Conservation (phyloP, 2,797 vertebrate genomes). For the Hydrocynus forskahlii region DNA sequence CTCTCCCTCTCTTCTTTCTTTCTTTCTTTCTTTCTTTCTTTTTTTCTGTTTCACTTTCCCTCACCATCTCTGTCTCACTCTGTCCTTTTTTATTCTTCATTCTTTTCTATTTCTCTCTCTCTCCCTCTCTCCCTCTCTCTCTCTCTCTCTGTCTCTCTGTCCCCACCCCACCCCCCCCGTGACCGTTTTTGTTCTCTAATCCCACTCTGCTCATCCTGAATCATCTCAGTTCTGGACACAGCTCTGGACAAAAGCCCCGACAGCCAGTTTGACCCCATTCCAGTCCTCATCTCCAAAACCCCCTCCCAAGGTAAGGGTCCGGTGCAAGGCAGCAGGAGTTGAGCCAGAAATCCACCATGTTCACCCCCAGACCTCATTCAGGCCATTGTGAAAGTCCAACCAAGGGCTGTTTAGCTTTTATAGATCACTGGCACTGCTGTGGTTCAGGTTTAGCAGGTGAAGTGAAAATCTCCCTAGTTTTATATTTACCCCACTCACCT, state of each 20-base stretch:
- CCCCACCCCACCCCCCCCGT: no score
- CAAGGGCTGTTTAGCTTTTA: background rate
- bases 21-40: conserved; percentile 3
- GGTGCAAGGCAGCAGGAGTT: background rate
- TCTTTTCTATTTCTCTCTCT: no score
- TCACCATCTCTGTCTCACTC: no score
- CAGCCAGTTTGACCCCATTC: conserved; percentile 99
- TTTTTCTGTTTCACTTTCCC: no score
- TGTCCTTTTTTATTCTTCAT: no score
- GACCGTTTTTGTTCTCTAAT: conserved; percentile 2
- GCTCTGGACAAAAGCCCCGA: conserved; percentile 91
- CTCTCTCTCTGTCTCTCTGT: no score
- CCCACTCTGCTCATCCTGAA: conserved; percentile 57
- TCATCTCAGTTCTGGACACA: conserved; percentile 84
- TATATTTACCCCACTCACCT: background rate
- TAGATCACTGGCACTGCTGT: background rate
- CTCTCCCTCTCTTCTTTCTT: background rate
- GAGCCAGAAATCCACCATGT: background rate
- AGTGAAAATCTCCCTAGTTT: background rate
- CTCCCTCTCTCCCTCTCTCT: background rate
- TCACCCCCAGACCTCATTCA: background rate
- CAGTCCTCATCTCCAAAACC: conserved; percentile 97
- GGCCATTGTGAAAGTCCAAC: no score
- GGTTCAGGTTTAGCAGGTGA: background rate
- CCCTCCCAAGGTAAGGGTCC: conserved; percentile 94